Percentiles rank a stretch among this genome's conserved stretches.
These are phyloP conservation scores for Heliconius eleuchia DNA, from an alignment of 1,140 invertebrate species.

Conservation along the genomic window DNA sequence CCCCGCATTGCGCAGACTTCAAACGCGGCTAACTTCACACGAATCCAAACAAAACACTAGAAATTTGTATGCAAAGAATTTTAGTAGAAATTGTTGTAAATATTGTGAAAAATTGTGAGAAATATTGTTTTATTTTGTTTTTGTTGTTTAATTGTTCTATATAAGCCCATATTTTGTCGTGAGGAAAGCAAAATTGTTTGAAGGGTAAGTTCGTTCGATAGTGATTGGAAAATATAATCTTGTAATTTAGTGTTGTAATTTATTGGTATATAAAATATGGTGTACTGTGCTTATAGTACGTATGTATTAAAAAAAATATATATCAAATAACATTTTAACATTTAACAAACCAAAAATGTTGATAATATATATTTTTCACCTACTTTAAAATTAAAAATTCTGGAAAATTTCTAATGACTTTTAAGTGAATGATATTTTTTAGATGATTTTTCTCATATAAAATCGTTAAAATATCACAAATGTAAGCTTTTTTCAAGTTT, in stretches of 20 bases:
- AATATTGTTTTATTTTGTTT: not conserved
- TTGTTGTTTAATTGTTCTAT: not conserved
- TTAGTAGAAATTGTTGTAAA: not conserved
- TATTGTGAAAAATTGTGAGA: not conserved
- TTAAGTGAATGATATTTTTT: not conserved
- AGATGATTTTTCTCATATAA: not conserved
- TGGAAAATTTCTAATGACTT: not conserved
- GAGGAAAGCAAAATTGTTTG: not conserved
- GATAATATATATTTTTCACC: no score
- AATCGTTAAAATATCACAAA: not conserved
- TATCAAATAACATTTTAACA: no score
- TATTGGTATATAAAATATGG: not conserved
- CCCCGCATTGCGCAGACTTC: constrained; percentile 63
- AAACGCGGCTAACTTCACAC: constrained; percentile 50
- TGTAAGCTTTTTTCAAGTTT: not conserved
- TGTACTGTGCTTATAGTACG: not conserved
- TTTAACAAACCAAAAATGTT: no score
- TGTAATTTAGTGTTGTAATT: not conserved
- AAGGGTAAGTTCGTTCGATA: not conserved
- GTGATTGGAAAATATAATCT: not conserved
- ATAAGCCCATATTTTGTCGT: not conserved
- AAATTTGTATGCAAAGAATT: not conserved
- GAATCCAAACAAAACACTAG: constrained; percentile 48
- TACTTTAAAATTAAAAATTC: not conserved
- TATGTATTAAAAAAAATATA: no score